phyloP scores from a whole-genome alignment of 2,888 invertebrate genomes.

The Eupithecia insigniata region DNA sequence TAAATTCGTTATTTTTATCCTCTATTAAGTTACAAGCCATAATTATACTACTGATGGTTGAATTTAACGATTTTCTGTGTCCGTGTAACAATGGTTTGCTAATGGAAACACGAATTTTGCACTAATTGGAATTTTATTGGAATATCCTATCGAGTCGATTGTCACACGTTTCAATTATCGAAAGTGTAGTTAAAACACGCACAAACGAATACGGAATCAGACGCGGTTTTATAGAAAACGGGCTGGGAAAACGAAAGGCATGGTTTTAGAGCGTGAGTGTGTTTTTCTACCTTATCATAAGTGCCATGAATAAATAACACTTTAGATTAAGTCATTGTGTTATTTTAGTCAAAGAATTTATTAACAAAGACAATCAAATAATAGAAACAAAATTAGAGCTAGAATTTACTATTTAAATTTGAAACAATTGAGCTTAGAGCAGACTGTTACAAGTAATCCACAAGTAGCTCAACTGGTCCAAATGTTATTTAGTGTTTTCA shows the following conservation, averaged over 20 bases:
- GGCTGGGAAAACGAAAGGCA: not conserved
- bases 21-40: not conserved
- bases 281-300: no score
- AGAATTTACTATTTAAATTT: no score
- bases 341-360: no score
- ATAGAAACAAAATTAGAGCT: no score
- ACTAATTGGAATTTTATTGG: conserved; percentile 5
- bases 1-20: not conserved
- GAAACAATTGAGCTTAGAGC: no score
- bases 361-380: no score
- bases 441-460: no score
- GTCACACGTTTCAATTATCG: conserved; percentile 14
- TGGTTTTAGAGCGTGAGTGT: not conserved
- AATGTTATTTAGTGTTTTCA: no score
- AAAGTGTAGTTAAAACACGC: conserved; percentile 11
- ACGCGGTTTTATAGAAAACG: not conserved
- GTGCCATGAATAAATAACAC: no score
- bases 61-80: not conserved
- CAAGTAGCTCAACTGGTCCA: no score
- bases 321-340: no score
- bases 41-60: not conserved
- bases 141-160: conserved; percentile 4
- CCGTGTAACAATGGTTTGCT: not conserved
- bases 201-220: not conserved
- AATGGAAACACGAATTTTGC: not conserved